Percentiles rank a stretch among this genome's conserved stretches.
Conservation (phyloP, 2,797 vertebrate species). For the Manis pentadactyla region DNA sequence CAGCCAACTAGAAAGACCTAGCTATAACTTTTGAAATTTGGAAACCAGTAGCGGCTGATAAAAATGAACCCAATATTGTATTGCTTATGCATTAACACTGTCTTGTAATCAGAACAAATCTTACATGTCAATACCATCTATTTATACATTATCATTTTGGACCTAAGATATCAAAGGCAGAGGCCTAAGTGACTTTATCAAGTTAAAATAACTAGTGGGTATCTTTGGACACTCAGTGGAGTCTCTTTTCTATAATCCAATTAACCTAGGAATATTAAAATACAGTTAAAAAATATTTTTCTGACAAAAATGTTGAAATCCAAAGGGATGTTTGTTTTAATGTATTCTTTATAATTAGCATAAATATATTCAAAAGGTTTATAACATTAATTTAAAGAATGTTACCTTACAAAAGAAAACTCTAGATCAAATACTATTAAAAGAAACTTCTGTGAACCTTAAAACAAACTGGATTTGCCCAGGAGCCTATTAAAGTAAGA, state of each 20-base stretch:
- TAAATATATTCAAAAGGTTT: background rate
- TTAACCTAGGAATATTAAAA: background rate
- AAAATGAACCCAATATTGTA: background rate
- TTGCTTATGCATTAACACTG: background rate
- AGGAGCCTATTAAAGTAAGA: background rate
- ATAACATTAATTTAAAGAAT: background rate
- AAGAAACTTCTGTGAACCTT: background rate
- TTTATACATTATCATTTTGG: background rate
- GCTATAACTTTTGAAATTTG: background rate
- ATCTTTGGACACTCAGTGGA: background rate
- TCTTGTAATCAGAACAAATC: background rate
- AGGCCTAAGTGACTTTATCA: background rate
- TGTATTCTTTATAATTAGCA: background rate
- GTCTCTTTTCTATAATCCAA: background rate
- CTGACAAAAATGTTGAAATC: background rate
- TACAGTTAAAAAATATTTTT: background rate
- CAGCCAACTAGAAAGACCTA: background rate
- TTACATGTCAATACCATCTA: background rate
- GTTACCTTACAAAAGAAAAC: background rate
- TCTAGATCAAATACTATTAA: background rate
- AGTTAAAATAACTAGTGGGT: background rate
- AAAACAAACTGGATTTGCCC: background rate
- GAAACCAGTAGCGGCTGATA: background rate
- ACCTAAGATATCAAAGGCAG: background rate
- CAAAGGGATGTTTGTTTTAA: background rate